Evolutionary conservation across 2,888 invertebrate species (phyloP).

Genomic region (Machimus atricapillus): DNA sequence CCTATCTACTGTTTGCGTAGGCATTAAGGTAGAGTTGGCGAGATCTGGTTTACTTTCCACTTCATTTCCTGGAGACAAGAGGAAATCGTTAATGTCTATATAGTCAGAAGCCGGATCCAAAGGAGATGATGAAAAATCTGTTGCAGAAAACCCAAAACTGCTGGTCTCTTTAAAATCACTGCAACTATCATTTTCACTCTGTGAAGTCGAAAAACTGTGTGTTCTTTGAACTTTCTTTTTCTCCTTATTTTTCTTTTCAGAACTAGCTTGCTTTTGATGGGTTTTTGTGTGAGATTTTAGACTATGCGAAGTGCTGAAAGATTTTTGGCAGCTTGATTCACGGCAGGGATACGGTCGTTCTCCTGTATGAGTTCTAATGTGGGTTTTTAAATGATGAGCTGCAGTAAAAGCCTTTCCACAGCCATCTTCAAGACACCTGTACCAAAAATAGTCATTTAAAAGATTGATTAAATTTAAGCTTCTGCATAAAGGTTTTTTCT

Average conservation of each 20-base stretch:
- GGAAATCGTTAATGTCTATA: constrained; percentile 36
- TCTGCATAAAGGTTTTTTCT: neutral
- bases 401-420: constrained; percentile 94
- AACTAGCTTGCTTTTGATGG: constrained; percentile 66
- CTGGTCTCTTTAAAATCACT: constrained; percentile 16
- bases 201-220: constrained; percentile 3
- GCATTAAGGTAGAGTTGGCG: neutral
- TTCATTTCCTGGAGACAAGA: neutral
- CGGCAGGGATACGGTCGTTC: constrained; percentile 81
- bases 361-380: constrained; percentile 75
- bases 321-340: constrained; percentile 72
- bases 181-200: constrained; percentile 32
- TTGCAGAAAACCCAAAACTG: constrained; percentile 30
- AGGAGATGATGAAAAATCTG: constrained; percentile 36
- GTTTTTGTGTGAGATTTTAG: constrained; percentile 80
- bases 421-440: constrained; percentile 79
- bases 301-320: constrained; percentile 86
- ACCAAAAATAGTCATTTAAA: neutral
- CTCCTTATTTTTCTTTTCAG: constrained; percentile 22
- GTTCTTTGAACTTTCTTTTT: constrained; percentile 41
- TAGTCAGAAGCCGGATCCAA: constrained; percentile 31
- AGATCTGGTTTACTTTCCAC: neutral
- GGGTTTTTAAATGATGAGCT: constrained; percentile 93
- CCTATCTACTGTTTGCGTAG: neutral
- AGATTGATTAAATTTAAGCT: neutral